These are phyloP conservation scores for Beris morrisii DNA, from an alignment of 2,888 invertebrate genomes.

Conservation along the genomic window DNA sequence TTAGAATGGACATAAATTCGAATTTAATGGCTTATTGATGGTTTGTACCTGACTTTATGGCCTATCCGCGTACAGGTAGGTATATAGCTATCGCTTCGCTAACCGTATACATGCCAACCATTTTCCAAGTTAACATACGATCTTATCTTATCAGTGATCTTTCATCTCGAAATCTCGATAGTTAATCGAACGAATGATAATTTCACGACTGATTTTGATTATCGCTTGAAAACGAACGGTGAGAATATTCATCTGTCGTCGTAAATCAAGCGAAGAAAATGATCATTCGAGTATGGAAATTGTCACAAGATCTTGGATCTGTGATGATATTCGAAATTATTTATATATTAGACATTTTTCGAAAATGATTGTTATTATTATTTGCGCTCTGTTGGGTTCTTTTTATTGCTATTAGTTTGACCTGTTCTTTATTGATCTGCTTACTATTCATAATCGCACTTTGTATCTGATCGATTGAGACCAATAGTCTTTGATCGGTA, in stretches of 20 bases:
- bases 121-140: not conserved
- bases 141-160: slow-evolving; percentile 5
- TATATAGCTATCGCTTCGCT: not conserved
- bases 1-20: slow-evolving; percentile 21
- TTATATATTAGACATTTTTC: too few species aligned
- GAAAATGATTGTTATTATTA: too few species aligned
- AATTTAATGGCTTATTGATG: slow-evolving; percentile 23
- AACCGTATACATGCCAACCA: not conserved
- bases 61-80: not conserved
- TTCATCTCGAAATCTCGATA: not conserved
- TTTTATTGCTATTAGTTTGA: too few species aligned
- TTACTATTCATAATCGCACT: too few species aligned
- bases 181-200: not conserved
- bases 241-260: slow-evolving; percentile 1
- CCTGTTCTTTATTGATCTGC: too few species aligned
- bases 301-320: too few species aligned
- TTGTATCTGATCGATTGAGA: too few species aligned
- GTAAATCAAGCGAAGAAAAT: slow-evolving; percentile 5
- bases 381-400: too few species aligned
- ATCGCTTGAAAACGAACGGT: not conserved
- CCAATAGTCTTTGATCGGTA: too few species aligned
- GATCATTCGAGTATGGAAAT: not conserved
- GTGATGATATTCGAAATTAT: too few species aligned
- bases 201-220: not conserved
- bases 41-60: not conserved